Evolutionary conservation across 92 coral and sea anemone species (phyloP), one percentile per base, ranked within the genome.

Genomic region (Porites evermanni): DNA sequence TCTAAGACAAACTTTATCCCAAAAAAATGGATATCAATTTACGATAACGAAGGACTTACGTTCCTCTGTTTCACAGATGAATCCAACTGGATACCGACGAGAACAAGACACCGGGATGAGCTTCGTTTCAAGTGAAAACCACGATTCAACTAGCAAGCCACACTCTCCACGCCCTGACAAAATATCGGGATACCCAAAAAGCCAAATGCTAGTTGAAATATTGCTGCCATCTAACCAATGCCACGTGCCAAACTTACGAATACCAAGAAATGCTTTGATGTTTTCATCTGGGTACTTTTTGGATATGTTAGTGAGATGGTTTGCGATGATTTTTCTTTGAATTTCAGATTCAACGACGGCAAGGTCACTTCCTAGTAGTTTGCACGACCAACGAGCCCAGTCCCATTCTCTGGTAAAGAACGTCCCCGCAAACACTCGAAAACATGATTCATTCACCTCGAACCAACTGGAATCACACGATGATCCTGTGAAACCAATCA

Each of bases 331-430:
- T n/a, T 20, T 67, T 65, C 85, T 82, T 18, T 74, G 64, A 1
- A 32, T 50, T 47, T 93, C 91, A 13, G 83, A 77, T 68, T 93
- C 88, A 5, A 93, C 71, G 23, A 91, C 74, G 68, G 95, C 93
- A 24, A 90, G 78, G 59, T 79, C 79, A n/a, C 91, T 87, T 9
- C 83, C 61, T 20, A 61, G 67, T 14, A 9, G 19, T 68, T 3
- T 1, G 50, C 84, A 80, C 8, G 1, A 18, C 1, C 29, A 12
- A 2, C 84, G 76, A 32, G 64, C 84, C 14, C 0, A 21, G 23
- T 79, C 21, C 84, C 84, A 79, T 17, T 29, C n/a, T 20, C 0
- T 21, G 50, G 29, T 4, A 16, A 13, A 0, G 32, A 3, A 29
- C 7, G 50, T 72, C 2, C 58, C 23, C 8, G 24, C 64, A 53